Base-by-base conservation (phyloP, 2,888 invertebrate species). In the Acholoe squamosa region DNA sequence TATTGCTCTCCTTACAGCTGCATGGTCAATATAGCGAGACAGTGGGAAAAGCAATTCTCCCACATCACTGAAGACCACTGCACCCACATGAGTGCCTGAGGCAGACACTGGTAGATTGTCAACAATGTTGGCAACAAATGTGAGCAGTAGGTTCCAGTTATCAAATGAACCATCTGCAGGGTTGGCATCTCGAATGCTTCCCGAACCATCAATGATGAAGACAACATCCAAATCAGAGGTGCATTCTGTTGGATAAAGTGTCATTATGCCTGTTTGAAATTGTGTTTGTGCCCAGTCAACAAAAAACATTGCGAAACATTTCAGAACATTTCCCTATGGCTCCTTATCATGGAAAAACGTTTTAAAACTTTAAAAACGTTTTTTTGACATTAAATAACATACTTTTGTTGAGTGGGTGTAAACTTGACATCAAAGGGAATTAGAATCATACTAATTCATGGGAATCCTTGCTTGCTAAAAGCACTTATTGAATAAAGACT, bases 151-250 rank as follows among this genome's bases (percentile, higher is more conserved):
- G 25, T 84, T 84, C 84, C 84, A 84, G 52, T 84, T 84, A 28
- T 84, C 84, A 84, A 14, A 84, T 22, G 84, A 84, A 5, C 52
- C 51, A 84, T 84, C 84, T 7, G 52, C 19, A 7, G 84, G 84
- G 54, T 84, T 84, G 25, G 84, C 84, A 52, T 84, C 84, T 51
- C 84, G 51, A 28, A 84, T 84, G 25, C 84, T 84, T 7, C 84
- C 84, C 43, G 84, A 84, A 51, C 84, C 84, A 84, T 84, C 84
- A n/a, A 84, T 84, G 84, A 84, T 84, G 84, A 84, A 84, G 25
- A n/a, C 84, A 51, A 84, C 84, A 84, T 84, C 84, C 84, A 84
- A 25, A 84, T 84, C 84, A 28, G 22, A 51, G n/a, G 25, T 51
- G 28, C 84, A 84, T n/a, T 7, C 84, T 84, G 52, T 84, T 51